Evolutionary conservation across 2,797 vertebrate species (phyloP).

Genomic region (Pangasius larnaudii): DNA sequence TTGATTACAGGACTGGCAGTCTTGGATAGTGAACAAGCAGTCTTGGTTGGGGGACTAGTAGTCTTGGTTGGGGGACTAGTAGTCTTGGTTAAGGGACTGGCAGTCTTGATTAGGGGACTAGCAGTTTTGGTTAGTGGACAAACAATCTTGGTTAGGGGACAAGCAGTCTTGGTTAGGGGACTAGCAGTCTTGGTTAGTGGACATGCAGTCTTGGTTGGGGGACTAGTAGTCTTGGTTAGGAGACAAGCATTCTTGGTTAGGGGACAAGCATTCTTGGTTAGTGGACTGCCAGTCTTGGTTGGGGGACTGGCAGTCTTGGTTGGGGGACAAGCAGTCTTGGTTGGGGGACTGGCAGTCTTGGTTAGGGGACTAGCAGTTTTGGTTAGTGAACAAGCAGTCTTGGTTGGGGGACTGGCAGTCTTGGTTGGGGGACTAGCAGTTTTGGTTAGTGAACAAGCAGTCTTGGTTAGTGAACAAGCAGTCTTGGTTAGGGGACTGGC

Average conservation of each 20-base stretch:
- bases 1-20: neutral
- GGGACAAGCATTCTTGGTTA: neutral
- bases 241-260: neutral
- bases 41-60: neutral
- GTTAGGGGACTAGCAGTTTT: neutral
- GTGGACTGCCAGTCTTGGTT: neutral
- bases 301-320: neutral
- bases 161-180: neutral
- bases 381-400: neutral
- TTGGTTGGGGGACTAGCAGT: too few species aligned
- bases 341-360: neutral
- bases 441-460: neutral
- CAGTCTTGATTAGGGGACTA: too few species aligned
- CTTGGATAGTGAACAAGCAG: neutral
- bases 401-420: neutral
- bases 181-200: neutral
- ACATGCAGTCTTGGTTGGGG: too few species aligned
- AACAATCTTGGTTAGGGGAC: neutral
- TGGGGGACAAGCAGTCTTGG: neutral
- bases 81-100: neutral
- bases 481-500: neutral
- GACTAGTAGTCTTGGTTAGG: neutral
- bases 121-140: neutral
- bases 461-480: neutral
- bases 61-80: neutral